These are phyloP conservation scores for Marmota flaviventris DNA, from an alignment of 2,113 vertebrate genomes.

Conservation along the genomic window DNA sequence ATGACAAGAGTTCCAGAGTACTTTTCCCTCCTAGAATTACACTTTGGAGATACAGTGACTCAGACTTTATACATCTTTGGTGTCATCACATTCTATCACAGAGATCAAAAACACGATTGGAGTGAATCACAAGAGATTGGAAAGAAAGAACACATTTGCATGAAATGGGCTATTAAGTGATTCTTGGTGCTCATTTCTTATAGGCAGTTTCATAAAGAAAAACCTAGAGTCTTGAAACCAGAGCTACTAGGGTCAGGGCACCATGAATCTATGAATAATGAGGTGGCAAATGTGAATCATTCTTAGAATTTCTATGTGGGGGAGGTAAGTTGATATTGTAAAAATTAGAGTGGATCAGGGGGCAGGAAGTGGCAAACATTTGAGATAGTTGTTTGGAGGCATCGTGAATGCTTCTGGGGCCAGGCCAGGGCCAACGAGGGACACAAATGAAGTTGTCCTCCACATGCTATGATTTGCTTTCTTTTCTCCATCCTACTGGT, in stretches of 20 bases:
- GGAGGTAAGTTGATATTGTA: neutral
- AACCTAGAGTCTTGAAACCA: neutral
- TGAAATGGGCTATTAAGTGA: neutral
- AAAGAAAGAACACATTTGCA: neutral
- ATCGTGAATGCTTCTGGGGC: neutral
- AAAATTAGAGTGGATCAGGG: neutral
- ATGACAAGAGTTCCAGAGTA: neutral
- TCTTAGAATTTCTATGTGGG: neutral
- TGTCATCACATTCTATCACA: neutral
- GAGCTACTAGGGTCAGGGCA: neutral
- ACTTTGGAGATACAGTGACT: neutral
- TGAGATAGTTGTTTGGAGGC: neutral
- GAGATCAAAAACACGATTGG: neutral
- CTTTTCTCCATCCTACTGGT: neutral
- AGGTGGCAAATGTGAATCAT: neutral
- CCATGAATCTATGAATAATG: neutral
- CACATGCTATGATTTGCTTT: neutral
- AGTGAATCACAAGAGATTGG: neutral
- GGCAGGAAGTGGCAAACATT: neutral
- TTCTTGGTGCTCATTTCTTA: neutral
- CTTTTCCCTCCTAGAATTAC: neutral
- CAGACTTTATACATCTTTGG: neutral
- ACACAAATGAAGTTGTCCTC: neutral
- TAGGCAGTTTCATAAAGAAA: slow-evolving; percentile 3
- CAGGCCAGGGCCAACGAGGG: neutral